These are phyloP conservation scores for Ploceus nigricollis DNA, from an alignment of 2,113 vertebrate genomes.

Conservation along the genomic window DNA sequence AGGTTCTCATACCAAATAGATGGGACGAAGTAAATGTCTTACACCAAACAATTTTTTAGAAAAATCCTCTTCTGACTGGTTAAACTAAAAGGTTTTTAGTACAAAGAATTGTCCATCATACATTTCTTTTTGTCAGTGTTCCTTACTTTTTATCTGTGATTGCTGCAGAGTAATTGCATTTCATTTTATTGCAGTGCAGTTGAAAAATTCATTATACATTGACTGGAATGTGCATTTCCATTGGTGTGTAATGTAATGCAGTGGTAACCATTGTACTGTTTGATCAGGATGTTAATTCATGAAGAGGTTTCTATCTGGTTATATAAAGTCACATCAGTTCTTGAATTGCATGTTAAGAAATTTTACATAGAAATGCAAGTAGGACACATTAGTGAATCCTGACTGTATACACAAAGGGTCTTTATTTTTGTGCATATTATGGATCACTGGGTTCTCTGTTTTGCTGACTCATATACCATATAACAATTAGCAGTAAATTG, in stretches of 20 bases:
- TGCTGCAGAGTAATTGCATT: not conserved
- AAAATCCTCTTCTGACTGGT: not conserved
- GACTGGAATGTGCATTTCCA: not conserved
- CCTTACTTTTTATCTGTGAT: not conserved
- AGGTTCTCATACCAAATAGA: not conserved
- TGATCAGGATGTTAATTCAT: not conserved
- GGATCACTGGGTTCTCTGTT: slow-evolving; percentile 10
- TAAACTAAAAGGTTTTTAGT: not conserved
- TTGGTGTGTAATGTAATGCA: not conserved
- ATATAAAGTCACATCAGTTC: not conserved
- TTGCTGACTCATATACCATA: slow-evolving; percentile 4
- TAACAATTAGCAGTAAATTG: slow-evolving; percentile 5
- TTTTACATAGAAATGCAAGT: not conserved
- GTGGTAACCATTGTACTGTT: not conserved
- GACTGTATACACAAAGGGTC: not conserved
- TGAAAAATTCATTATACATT: not conserved
- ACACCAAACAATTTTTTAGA: not conserved
- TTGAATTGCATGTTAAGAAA: not conserved
- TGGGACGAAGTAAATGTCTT: not conserved
- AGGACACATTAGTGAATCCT: not conserved
- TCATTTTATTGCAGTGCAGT: not conserved
- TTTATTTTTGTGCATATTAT: slow-evolving; percentile 39
- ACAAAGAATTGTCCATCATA: not conserved
- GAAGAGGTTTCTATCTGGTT: not conserved
- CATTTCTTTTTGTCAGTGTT: not conserved